These are phyloP conservation scores for Entomobrya proxima DNA, from an alignment of 2,888 invertebrate genomes.

Conservation along the genomic window DNA sequence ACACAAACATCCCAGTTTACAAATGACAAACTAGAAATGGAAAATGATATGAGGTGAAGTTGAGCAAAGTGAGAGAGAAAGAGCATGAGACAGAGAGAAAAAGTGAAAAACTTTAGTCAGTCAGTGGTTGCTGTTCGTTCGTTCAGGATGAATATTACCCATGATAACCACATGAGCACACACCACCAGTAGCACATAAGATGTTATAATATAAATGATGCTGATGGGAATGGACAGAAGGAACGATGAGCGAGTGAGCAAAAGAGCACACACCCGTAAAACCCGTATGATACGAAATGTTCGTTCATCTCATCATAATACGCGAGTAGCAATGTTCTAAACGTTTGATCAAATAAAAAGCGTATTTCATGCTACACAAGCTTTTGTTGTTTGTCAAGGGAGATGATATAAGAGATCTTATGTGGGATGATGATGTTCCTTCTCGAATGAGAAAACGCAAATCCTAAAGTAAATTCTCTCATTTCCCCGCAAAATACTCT, in stretches of 20 bases:
- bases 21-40: no score
- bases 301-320: background rate
- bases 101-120: constrained; percentile 41
- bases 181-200: no score
- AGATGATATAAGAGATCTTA: background rate
- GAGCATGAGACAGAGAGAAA: constrained; percentile 12
- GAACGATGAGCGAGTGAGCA: background rate
- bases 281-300: background rate
- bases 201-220: background rate
- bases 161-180: constrained; percentile 13
- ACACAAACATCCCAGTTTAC: constrained; percentile 15
- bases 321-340: background rate
- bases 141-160: constrained; percentile 38
- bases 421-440: background rate
- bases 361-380: background rate
- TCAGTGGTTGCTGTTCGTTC: constrained; percentile 55
- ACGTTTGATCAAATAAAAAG: background rate
- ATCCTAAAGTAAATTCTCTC: constrained; percentile 12
- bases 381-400: background rate
- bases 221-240: background rate
- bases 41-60: constrained; percentile 11
- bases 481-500: constrained; percentile 12
- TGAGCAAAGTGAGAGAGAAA: background rate
- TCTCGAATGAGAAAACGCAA: background rate
- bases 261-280: constrained; percentile 7